Conservation (phyloP, 2,888 invertebrate species). For the Caenorhabditis plicata region DNA sequence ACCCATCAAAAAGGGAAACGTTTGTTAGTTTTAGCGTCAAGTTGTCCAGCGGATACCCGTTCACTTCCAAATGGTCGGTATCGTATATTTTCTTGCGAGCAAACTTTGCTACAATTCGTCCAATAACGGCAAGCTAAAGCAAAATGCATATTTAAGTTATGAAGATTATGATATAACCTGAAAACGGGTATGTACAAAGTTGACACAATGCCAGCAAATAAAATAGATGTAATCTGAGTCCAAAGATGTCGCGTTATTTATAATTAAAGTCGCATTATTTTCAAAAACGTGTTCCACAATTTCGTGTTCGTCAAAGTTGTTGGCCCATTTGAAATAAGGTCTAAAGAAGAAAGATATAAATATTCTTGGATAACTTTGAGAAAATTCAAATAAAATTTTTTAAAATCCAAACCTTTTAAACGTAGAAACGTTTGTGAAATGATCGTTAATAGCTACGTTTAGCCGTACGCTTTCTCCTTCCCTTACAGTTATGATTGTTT, state of each 20-base stretch:
- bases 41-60: conserved; percentile 51
- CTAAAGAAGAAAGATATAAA: conserved; percentile 3
- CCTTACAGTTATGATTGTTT: conserved; percentile 7
- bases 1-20: no score
- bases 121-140: conserved; percentile 22
- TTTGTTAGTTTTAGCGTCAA: conserved; percentile 35
- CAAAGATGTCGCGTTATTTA: conserved; percentile 28
- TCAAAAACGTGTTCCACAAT: conserved; percentile 14
- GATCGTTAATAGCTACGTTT: conserved; percentile 7
- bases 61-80: conserved; percentile 37
- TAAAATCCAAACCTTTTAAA: no score
- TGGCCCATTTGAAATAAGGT: conserved; percentile 25
- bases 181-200: conserved; percentile 12
- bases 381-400: no score
- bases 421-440: no score
- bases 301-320: conserved; percentile 15
- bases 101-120: conserved; percentile 14
- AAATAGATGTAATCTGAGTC: conserved; percentile 51
- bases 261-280: conserved; percentile 19
- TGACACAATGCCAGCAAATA: conserved; percentile 52
- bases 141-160: conserved; percentile 2
- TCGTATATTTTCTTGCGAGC: no score
- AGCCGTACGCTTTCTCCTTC: conserved; percentile 14
- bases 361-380: no score
- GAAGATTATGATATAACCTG: no score